Evolutionary conservation across 2,113 vertebrate species (phyloP), one percentile per base, ranked within the genome.

Genomic region (Henicopernis longicauda): DNA sequence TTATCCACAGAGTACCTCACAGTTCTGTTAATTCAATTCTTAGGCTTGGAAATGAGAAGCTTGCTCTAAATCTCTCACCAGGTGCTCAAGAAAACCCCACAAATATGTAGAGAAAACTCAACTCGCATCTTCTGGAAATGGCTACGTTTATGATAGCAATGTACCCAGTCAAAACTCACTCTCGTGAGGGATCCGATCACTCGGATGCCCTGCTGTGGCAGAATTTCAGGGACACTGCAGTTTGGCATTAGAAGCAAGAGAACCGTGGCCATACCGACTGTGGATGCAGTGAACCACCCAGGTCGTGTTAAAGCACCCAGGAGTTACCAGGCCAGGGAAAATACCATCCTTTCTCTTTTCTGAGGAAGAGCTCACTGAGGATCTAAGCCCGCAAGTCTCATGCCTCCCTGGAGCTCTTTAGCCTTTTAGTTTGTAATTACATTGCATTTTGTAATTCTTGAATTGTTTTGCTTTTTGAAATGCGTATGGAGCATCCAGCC

Each of bases 231-330:
- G 61, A 74, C 20, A 9, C 7, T 7, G 38, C 40, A 25, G 21
- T 32, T 38, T 0, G 7, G n/a, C 25, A 8, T 38, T 40, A 27
- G 34, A 54, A 50, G 32, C 9, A 15, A 55, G 36, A 79, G 40
- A 55, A 11, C 18, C 11, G 7, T 1, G 3, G 10, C 67, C 14
- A 3, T 8, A 54, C 9, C 0, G 0, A 8, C 21, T 8, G 38
- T 8, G 15, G 52, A 32, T 40, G 25, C 38, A 13, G 2, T 16
- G 25, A 69, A 52, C 50, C 27, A 14, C 45, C 6, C 27, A 21
- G 29, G 13, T 13, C 9, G 1, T 0, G 7, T 26, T 44, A 38
- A 44, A 17, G 50, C 47, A 25, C 26, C 18, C 50, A 6, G 61
- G 18, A 47, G 20, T 25, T 27, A 25, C 50, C 23, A 25, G 38